Percentiles rank a stretch among this genome's conserved stretches.
phyloP scores from a whole-genome alignment of 2,797 vertebrate genomes.

The Hylomyscus alleni region DNA sequence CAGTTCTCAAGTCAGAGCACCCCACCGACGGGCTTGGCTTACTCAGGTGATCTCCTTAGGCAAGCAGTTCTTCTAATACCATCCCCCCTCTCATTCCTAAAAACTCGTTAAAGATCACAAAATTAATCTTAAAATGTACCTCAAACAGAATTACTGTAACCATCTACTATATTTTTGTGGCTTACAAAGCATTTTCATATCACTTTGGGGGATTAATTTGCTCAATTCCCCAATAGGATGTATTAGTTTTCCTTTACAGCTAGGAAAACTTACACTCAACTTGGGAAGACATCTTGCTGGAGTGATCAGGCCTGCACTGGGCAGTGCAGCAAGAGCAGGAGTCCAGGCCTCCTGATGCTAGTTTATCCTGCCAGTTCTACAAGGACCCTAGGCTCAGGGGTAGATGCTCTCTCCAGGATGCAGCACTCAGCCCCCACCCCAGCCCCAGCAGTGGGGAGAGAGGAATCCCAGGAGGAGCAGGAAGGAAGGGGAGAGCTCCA shows the following conservation, averaged over 20 bases:
- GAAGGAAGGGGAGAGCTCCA: conserved; percentile 22
- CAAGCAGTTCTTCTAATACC: not conserved
- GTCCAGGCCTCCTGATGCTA: accelerated
- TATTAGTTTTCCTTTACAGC: not conserved
- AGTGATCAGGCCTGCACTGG: accelerated
- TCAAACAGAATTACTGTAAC: not conserved
- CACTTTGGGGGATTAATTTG: not conserved
- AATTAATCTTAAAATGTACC: not conserved
- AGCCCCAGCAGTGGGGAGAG: not conserved
- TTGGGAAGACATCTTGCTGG: accelerated
- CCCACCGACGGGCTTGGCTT: not conserved
- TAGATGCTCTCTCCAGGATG: not conserved
- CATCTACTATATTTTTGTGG: not conserved
- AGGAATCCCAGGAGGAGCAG: not conserved
- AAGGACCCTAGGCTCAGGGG: not conserved
- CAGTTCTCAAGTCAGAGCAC: not conserved
- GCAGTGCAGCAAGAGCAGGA: not conserved
- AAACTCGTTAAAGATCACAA: not conserved
- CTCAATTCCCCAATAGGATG: not conserved
- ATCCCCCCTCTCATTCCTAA: not conserved
- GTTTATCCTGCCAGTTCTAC: not conserved
- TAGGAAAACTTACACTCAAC: not conserved
- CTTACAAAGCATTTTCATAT: not conserved
- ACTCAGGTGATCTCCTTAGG: not conserved
- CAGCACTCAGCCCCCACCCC: not conserved